These are phyloP conservation scores for Setophaga kirtlandii DNA, from an alignment of 2,113 vertebrate species.

Conservation along the genomic window DNA sequence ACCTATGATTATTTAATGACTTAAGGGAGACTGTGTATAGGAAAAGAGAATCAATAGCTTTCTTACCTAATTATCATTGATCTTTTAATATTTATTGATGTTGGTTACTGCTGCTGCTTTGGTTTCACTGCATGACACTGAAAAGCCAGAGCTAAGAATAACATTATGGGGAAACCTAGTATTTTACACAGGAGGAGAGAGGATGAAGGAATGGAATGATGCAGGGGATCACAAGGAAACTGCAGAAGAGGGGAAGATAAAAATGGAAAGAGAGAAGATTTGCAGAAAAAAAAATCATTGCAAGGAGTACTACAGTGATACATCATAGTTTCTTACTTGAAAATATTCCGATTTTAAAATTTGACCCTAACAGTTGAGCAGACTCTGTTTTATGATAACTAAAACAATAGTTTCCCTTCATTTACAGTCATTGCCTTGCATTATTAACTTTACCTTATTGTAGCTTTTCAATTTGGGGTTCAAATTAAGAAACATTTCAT, in stretches of 20 bases:
- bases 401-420: not conserved
- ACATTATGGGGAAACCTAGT: not conserved
- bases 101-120: not conserved
- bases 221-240: not conserved
- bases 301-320: not conserved
- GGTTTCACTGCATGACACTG: not conserved
- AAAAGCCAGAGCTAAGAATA: not conserved
- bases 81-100: constrained; percentile 21
- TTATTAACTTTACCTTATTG: not conserved
- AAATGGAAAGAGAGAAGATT: not conserved
- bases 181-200: not conserved
- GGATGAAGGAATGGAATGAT: not conserved
- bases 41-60: not conserved
- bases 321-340: not conserved
- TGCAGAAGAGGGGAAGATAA: not conserved
- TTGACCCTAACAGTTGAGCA: not conserved
- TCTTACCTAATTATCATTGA: constrained; percentile 27
- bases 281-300: not conserved
- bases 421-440: not conserved
- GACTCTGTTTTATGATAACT: not conserved
- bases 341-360: not conserved
- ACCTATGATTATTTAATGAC: constrained; percentile 8
- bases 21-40: not conserved
- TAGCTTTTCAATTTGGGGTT: not conserved
- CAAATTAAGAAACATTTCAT: not conserved